These are phyloP conservation scores for Drosophila insularis DNA, from an alignment of 1,140 invertebrate species.

Conservation along the genomic window DNA sequence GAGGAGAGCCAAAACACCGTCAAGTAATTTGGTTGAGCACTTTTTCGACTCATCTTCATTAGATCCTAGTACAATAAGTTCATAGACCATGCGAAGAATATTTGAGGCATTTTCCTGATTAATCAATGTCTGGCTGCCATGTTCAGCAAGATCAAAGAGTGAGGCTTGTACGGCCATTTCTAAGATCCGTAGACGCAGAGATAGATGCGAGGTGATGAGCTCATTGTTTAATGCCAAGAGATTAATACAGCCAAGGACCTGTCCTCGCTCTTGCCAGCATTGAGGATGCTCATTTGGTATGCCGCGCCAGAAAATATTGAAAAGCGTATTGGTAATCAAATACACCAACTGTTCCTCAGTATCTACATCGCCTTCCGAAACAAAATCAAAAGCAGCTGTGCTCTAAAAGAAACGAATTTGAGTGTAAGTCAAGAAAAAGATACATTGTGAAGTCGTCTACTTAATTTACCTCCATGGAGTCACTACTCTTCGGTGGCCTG, in stretches of 20 bases:
- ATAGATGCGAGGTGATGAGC: conserved; percentile 84
- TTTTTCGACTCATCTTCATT: conserved; percentile 84
- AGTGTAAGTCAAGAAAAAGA: not conserved
- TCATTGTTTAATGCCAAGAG: conserved; percentile 85
- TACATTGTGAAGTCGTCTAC: too few relatives aligned
- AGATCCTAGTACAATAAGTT: conserved; percentile 85
- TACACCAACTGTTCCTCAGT: conserved; percentile 85
- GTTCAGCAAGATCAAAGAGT: conserved; percentile 84
- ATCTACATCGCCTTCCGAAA: conserved; percentile 81
- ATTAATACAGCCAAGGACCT: conserved; percentile 86
- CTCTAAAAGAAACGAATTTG: conserved; percentile 33
- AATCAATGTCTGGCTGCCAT: conserved; percentile 78
- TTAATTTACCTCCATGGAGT: conserved; percentile 56
- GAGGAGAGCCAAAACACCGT: conserved; percentile 83
- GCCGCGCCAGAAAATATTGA: conserved; percentile 86
- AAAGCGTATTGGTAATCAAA: conserved; percentile 84
- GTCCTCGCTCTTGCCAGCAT: conserved; percentile 86
- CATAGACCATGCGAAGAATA: conserved; percentile 85
- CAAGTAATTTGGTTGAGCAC: conserved; percentile 84
- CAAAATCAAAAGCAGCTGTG: conserved; percentile 70
- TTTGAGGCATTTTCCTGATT: conserved; percentile 85
- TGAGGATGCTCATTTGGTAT: conserved; percentile 84
- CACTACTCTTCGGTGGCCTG: conserved; percentile 56
- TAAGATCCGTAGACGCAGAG: conserved; percentile 85
- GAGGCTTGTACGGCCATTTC: conserved; percentile 86